Evolutionary conservation across 2,797 vertebrate genomes (phyloP).

Genomic region (Rhinichthys osculus): DNA sequence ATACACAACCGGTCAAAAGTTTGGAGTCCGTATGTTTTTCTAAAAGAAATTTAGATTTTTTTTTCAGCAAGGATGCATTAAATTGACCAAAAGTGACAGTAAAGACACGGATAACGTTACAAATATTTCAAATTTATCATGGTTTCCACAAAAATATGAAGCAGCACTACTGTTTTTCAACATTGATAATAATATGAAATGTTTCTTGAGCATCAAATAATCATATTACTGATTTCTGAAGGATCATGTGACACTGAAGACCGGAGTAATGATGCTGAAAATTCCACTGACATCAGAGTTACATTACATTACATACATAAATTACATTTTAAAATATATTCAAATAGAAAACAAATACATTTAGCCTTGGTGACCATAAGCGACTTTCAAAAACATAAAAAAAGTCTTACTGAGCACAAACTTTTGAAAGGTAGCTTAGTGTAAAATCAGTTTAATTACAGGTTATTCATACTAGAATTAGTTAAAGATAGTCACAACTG

Average conservation of each 20-base stretch:
- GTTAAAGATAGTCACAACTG: not conserved
- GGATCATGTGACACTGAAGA: not conserved
- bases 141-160: not conserved
- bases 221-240: not conserved
- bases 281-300: not conserved
- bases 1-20: not conserved
- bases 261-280: not conserved
- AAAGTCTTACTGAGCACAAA: not conserved
- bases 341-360: not conserved
- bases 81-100: not conserved
- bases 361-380: not conserved
- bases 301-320: not conserved
- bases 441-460: not conserved
- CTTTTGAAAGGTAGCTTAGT: not conserved
- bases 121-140: not conserved
- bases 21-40: not conserved
- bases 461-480: no score
- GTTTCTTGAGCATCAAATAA: not conserved
- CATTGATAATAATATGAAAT: not conserved
- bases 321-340: not conserved
- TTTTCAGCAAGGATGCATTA: not conserved
- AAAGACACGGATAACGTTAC: not conserved
- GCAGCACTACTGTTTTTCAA: not conserved
- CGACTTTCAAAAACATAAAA: not conserved
- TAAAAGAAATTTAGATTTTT: not conserved